Base-by-base conservation (phyloP, 1,140 invertebrate genomes). In the Nasonia vitripennis region DNA sequence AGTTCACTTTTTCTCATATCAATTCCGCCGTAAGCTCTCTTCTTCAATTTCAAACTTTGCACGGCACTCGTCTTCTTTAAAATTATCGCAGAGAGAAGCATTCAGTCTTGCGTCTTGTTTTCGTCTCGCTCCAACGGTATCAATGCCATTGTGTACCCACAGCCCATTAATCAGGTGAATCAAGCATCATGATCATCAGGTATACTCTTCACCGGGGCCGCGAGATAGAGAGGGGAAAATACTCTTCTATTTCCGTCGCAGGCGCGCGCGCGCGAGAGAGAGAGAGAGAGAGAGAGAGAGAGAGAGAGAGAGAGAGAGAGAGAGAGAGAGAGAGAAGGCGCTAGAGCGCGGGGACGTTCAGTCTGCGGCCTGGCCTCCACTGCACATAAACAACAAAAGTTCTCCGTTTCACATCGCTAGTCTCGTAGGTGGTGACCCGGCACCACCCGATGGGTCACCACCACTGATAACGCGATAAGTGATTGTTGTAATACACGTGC, bases 271-370 rank as follows among this genome's bases (percentile, higher is more conserved):
- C 2, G 23, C 2, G 27, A 27, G 27, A 27, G 27, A 1, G 27
- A 37, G 34, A 23, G 41, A 45, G 17, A 68, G 62, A 88, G 88
- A 89, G 88, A 87, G 51, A 20, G 34, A 37, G 55, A 51, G 75
- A 78, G 75, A 45, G 45, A 45, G 41, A 20, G 41, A 90, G 90
- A 90, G 89, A 88, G 88, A n/a, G 89, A 89, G 89, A 89, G 6
- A 27, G 48, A 27, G 31, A 88, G 23, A 20, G 55, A 41, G 73
- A 82, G 14, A 41, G 12, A 88, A 88, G 88, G 90, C 86, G 87
- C 89, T 92, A 51, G 67, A 82, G 87, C 87, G 88, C 90, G 90
- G 89, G 88, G 87, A 89, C 89, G 88, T 85, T 93, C 90, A 93
- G 92, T 93, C 89, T 88, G 88, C 88, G 88, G 87, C 84, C 87